Evolutionary conservation across 1,140 invertebrate genomes (phyloP), one percentile per base, ranked within the genome.

Genomic region (Drosophila bifasciata): DNA sequence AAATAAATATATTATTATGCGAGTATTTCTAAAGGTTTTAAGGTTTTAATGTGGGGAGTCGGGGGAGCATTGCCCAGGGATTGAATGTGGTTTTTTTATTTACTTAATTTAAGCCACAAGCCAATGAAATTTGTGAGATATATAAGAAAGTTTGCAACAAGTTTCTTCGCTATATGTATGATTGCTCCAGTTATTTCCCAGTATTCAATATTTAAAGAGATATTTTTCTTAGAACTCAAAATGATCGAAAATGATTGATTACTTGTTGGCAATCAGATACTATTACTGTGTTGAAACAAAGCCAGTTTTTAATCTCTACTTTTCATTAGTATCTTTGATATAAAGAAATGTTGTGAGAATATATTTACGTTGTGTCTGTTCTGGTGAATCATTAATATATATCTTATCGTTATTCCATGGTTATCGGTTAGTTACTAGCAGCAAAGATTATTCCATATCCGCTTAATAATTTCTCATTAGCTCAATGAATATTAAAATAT

Each of bases 351-450:
- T 36, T 3, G 3, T 4, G 11, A 11, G 5, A 46, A 13, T 46
- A 46, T 2, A 40, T 21, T 41, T 16, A 40, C 19, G 57, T 19
- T 43, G 11, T 2, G 3, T 1, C 4, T 36, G 3, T 49, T 43
- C 23, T 9, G 3, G 36, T 55, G 64, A 68, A 48, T 68, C 49
- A 68, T 68, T 55, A 32, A 28, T 5, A 61, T 32, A 19, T 6
- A 17, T 23, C 0, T 4, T 25, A 23, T 28, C n/a, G n/a, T 39
- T 46, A 55, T 45, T 53, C 19, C 25, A 28, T 45, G 60, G 25
- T 32, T 48, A 28, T 40, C 13, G 28, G 13, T 21, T 9, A 5
- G 5, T 13, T 45, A 60, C 21, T 36, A 32, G 32, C 40, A 21
- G 36, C 40, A 16, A 55, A 21, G 21, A 21, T 43, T n/a, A 49